phyloP scores from a whole-genome alignment of 2,888 invertebrate species.

The Trisateles emortualis region DNA sequence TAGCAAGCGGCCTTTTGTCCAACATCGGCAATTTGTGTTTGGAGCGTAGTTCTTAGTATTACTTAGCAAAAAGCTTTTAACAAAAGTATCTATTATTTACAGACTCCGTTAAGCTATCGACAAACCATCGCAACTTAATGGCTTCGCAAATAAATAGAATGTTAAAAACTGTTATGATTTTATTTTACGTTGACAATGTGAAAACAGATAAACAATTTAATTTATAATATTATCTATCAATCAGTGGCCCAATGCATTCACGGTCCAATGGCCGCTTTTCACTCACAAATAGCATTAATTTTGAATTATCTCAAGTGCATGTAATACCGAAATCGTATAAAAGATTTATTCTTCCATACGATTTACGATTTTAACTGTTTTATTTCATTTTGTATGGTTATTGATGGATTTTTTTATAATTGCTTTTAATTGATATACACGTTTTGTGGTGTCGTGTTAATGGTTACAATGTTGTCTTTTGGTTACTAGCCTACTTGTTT shows the following conservation, averaged over 20 bases:
- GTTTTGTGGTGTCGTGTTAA: too few relatives aligned
- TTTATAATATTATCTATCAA: constrained; percentile 26
- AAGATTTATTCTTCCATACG: background rate
- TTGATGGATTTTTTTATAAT: background rate
- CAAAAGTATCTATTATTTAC: too few relatives aligned
- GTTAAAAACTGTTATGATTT: constrained; percentile 15
- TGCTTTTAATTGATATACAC: too few relatives aligned
- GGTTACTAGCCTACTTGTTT: too few relatives aligned
- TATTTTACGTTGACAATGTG: constrained; percentile 14
- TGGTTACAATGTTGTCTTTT: too few relatives aligned
- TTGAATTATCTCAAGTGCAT: constrained; percentile 38
- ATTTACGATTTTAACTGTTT: background rate
- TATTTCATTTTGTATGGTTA: background rate
- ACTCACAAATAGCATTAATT: constrained; percentile 39
- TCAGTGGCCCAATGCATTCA: constrained; percentile 21
- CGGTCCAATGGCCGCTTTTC: constrained; percentile 27
- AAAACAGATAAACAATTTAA: constrained; percentile 21
- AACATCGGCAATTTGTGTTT: too few relatives aligned
- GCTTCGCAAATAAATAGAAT: background rate
- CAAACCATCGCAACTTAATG: too few relatives aligned
- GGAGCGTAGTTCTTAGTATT: too few relatives aligned
- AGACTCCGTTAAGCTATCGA: too few relatives aligned
- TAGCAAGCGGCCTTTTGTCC: too few relatives aligned
- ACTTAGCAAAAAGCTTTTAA: too few relatives aligned
- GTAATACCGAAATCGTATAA: constrained; percentile 16